A percentile compares a stretch with the other conserved stretches of the same genome.
Evolutionary conservation across 2,888 invertebrate genomes (phyloP).

Genomic region (Hydroisotoma schaefferi): DNA sequence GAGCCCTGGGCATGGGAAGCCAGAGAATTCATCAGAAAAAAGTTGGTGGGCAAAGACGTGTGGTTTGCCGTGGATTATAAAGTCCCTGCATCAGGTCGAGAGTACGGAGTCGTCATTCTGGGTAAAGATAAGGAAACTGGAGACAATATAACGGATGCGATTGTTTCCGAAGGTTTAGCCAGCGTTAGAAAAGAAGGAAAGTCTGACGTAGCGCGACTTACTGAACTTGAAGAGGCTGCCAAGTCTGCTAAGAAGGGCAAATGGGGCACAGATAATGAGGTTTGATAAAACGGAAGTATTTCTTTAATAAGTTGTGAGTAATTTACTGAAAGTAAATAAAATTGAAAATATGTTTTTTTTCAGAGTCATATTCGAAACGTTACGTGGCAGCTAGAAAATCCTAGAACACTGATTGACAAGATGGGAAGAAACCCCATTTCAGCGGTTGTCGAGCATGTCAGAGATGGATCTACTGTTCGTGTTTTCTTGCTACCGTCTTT

Average conservation of each 20-base stretch:
- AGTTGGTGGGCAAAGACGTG: constrained; percentile 86
- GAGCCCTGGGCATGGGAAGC: constrained; percentile 98
- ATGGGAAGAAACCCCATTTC: constrained; percentile 79
- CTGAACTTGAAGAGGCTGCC: constrained; percentile 85
- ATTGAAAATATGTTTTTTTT: constrained; percentile 34
- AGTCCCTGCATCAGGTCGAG: constrained; percentile 71
- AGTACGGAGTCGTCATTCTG: constrained; percentile 81
- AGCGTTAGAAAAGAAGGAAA: constrained; percentile 69
- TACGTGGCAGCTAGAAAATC: constrained; percentile 84
- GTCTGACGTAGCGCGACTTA: constrained; percentile 66
- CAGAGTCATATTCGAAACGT: constrained; percentile 77
- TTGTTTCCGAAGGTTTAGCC: constrained; percentile 86
- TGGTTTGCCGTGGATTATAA: constrained; percentile 73
- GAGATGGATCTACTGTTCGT: constrained; percentile 93
- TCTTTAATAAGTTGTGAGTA: neutral
- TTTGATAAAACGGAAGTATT: constrained; percentile 10
- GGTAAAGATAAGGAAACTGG: constrained; percentile 69
- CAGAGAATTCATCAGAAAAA: constrained; percentile 87
- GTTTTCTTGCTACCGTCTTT: constrained; percentile 86
- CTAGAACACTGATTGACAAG: constrained; percentile 77
- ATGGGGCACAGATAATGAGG: constrained; percentile 57
- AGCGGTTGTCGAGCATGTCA: constrained; percentile 94
- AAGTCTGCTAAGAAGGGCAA: constrained; percentile 83
- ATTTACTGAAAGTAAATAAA: constrained; percentile 16
- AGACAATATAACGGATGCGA: constrained; percentile 82